Evolutionary conservation across 2,888 invertebrate species (phyloP), one percentile per base, ranked within the genome.

Genomic region (Caenorhabditis wallacei): DNA sequence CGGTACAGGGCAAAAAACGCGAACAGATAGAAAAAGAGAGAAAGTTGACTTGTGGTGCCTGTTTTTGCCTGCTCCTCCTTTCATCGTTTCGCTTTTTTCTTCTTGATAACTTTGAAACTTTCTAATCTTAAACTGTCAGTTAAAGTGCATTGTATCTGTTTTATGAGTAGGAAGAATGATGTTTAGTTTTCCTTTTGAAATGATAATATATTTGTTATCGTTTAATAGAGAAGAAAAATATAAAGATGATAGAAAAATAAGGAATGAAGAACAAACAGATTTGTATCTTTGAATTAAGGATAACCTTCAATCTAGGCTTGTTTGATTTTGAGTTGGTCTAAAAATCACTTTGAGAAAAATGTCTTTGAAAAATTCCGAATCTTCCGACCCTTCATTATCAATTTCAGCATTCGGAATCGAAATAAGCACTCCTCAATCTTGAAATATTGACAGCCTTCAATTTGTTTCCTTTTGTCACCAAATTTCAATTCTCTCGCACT

Each of bases 371-470:
- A 35, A 10, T 40, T 13, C 40, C 40, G 40, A 13, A 40, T 40
- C 16, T 11, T 40, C 2, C 16, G 2, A 40, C 40, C 16, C 16
- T 40, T 40, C 16, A 13, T 40, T 40, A 2, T 13, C 16, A 2
- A 40, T 13, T 30, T 11, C 10, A 40, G 40, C 40, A 16, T 40
- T 11, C 40, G 40, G 40, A 40, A 40, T 40, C 10, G 40, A 40
- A 40, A 40, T 40, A 30, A 22, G 59, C 40, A 40, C 22, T 22
- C 43, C 26, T 24, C 20, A 20, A 24, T 61, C 24, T 40, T 4
- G 3, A 22, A 61, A 24, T 4, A 24, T 43, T 61, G 61, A 46
- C 61, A 61, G 61, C 61, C 61, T 43, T 40, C 59, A 59, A 59
- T 59, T 40, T 46, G 63, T 26, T 63, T 8, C 46, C 4, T 35